Evolutionary conservation across 2,113 vertebrate genomes (phyloP), one percentile per base, ranked within the genome.

Genomic region (Hemiscyllium ocellatum): DNA sequence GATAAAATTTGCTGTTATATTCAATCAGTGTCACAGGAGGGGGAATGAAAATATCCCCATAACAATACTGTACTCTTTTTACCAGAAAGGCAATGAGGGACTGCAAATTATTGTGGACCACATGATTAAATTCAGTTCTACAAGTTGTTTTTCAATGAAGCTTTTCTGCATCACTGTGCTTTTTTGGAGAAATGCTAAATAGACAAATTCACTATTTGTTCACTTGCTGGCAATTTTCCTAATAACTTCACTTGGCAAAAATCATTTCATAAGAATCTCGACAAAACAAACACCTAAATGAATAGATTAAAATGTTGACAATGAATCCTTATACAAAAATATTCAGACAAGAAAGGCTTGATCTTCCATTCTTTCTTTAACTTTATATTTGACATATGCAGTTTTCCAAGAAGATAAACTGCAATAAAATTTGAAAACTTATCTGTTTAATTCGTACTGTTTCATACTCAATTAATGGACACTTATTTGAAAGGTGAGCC

Each of bases 1-100:
- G 94, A 95, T 95, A 50, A 95, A 50, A 29, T 61, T 52, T 95
- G 26, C 94, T 52, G 94, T 95, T 95, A 52, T 50, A 33, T 95
- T 70, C 22, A 50, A 72, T 72, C 94, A 52, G 68, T 76, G 69
- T 52, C 68, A 33, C 26, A 68, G 68, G 93, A 68, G 89, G 20
- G 42, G 66, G 68, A 47, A 72, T 22, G 69, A 47, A 72, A 95
- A 72, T 52, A 8, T 94, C 93, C 26, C 42, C 42, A 50, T 29
- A 72, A 72, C 68, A 95, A 72, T 7, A 8, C 22, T 72, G 42
- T 72, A 29, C 69, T 72, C 37, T 95, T 95, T 50, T 70, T 33
- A 76, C 94, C 52, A 0, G 47, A 70, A 95, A 95, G 69, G 42
- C 47, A 95, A 13, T 72, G 69, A 95, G 26, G 52, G 68, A 68